Conservation (phyloP, 2,888 invertebrate genomes). For the Parnassius glacialis region DNA sequence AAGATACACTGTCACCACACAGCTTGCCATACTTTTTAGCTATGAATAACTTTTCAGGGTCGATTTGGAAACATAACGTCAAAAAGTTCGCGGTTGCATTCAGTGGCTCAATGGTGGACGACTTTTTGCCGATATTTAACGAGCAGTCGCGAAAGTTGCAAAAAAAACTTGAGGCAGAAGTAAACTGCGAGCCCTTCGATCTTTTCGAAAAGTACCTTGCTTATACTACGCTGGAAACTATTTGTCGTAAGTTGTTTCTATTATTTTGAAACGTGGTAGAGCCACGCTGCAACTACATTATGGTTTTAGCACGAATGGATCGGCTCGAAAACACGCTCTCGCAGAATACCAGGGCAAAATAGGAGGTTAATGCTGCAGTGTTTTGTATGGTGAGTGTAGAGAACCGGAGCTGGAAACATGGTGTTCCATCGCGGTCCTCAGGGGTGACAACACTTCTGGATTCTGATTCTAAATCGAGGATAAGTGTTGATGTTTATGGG, state of each 20-base stretch:
- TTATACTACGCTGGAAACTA: conserved; percentile 52
- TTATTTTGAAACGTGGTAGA: no score
- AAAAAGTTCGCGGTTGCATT: conserved; percentile 9
- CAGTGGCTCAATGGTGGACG: neutral
- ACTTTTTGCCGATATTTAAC: conserved; percentile 7
- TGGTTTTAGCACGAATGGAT: no score
- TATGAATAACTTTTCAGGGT: conserved; percentile 1
- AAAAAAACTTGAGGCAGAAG: conserved; percentile 19
- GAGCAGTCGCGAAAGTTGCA: neutral
- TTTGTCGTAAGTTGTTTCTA: conserved; percentile 52
- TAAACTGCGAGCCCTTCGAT: conserved; percentile 49
- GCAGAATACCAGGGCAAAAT: no score
- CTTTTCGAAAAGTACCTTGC: conserved; percentile 44
- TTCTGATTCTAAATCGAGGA: no score
- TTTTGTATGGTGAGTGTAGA: no score
- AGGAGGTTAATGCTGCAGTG: no score
- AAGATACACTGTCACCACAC: neutral
- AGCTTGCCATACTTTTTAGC: neutral
- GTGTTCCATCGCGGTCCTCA: no score
- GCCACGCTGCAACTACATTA: no score
- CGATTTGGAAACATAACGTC: conserved; percentile 9
- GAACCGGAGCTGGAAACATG: no score
- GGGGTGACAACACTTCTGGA: no score
- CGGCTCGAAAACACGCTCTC: no score
- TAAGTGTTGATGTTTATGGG: no score